Evolutionary conservation across 1,140 invertebrate genomes (phyloP), one percentile per base, ranked within the genome.

Genomic region (Drosophila grimshawi): DNA sequence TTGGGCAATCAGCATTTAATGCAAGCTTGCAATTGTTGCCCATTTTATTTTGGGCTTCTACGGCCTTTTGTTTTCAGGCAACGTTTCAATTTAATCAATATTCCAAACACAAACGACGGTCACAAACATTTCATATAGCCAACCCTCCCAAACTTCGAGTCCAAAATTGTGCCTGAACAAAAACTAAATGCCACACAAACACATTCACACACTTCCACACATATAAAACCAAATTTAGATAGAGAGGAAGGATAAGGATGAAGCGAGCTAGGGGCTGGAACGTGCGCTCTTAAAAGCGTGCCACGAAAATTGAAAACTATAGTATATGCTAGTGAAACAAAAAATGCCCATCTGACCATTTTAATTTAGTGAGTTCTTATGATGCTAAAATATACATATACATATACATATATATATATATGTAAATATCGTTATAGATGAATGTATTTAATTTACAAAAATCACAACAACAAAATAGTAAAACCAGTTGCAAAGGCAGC

Each of bases 291-390:
- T 82, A 88, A 86, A 86, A 86, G 80, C 82, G 65, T 80, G 72
- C 83, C 72, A 63, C 72, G 74, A 62, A 86, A 86, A 86, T 86
- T 86, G 82, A 86, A 86, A 86, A 86, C 83, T 41, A 46, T 72
- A 62, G 63, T 52, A 86, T 88, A 86, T 69, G 71, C 72, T 56
- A 43, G 72, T 60, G 60, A 63, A 76, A 81, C 64, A 88, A 88
- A 76, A 19, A 86, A 79, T 83, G 71, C 80, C 83, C 74, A 67
- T 59, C 80, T 83, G 76, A 88, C 82, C 83, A 86, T 88, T 88
- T 86, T 86, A 77, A 86, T 86, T 86, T 86, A 77, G 46, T 88
- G 88, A 86, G 76, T 88, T 86, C 76, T 77, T 80, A 88, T 74
- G 83, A 82, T 82, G 67, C 65, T 69, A 49, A 70, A 67, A 70